Evolutionary conservation across 2,797 vertebrate genomes (phyloP).

Genomic region (Enteromius fasciolatus): DNA sequence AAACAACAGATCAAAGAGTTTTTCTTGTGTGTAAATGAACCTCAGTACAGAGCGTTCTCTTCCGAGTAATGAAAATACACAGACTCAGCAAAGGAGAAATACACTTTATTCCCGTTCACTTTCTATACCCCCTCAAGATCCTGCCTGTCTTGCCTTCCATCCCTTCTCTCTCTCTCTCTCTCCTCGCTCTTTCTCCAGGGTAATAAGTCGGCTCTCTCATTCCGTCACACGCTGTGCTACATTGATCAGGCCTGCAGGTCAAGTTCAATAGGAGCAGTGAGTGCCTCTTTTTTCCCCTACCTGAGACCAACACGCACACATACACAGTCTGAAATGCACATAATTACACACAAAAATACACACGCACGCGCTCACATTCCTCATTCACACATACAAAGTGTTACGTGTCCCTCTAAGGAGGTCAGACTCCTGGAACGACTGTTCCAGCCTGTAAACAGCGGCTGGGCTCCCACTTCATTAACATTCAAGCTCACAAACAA

Average conservation of each 20-base stretch:
- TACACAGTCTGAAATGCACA: slow-evolving; percentile 41
- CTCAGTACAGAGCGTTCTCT: slow-evolving; percentile 17
- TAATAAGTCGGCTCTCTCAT: slow-evolving; percentile 83
- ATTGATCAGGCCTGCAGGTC: slow-evolving; percentile 83
- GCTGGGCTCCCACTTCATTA: slow-evolving; percentile 47
- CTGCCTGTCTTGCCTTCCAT: slow-evolving; percentile 34
- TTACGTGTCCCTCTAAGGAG: slow-evolving; percentile 58
- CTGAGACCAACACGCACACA: slow-evolving; percentile 39
- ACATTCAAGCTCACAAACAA: slow-evolving; percentile 53
- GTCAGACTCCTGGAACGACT: slow-evolving; percentile 48
- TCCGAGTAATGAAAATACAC: slow-evolving; percentile 28
- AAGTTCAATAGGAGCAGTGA: slow-evolving; percentile 83
- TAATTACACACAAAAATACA: slow-evolving; percentile 32
- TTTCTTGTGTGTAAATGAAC: slow-evolving; percentile 39
- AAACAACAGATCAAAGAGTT: slow-evolving; percentile 32
- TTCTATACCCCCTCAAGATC: slow-evolving; percentile 39
- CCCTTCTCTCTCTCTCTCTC: slow-evolving; percentile 60
- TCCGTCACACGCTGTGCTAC: slow-evolving; percentile 78
- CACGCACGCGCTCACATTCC: slow-evolving; percentile 33
- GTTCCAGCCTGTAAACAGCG: slow-evolving; percentile 49
- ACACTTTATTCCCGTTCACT: slow-evolving; percentile 23
- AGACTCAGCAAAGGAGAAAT: slow-evolving; percentile 62
- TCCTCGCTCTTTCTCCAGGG: slow-evolving; percentile 70
- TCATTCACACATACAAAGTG: slow-evolving; percentile 43
- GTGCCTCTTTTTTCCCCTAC: slow-evolving; percentile 64